Evolutionary conservation across 2,888 invertebrate species (phyloP), one percentile per base, ranked within the genome.

Genomic region (Ephialtes manifestator): DNA sequence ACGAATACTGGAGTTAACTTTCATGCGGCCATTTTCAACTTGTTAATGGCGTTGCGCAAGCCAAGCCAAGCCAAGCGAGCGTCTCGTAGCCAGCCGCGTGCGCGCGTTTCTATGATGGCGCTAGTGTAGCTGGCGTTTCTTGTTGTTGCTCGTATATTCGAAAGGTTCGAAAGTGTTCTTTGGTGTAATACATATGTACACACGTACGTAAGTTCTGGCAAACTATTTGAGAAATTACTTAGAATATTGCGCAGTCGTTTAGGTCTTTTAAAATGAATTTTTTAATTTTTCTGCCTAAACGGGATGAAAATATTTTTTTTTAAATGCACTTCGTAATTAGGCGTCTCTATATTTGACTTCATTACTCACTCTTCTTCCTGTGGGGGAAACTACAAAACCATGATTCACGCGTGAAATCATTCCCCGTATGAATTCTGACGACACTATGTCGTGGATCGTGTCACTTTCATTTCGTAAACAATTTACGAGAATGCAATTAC

Each of bases 1-100:
- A 89, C 81, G 83, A 82, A 65, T 89, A 79, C 80, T 74, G 68
- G 74, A 85, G 51, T 87, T 67, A 85, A 88, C 88, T 89, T 88
- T 92, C 81, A 93, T 89, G 92, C 92, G 87, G 93, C 93, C 93
- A 93, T 93, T 90, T 93, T 93, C 88, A 90, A 86, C 86, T 88
- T 20, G 53, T 68, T 55, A 85, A 87, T 82, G 79, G 46, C 58
- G 70, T 80, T 78, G 67, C 78, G 51, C 75, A 84, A 81, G 43
- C n/a, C n/a, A n/a, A n/a, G n/a, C n/a, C n/a, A 35, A 7, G n/a
- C n/a, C n/a, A 55, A 11, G 24, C 58, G 13, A 51, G 70, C 55
- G 15, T 1, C 15, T 39, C 58, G 58, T 0, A 13, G 24, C 4
- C 20, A 58, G 75, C 48, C 31, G 51, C 3, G n/a, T n/a, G 24